Evolutionary conservation across 2,888 invertebrate genomes (phyloP), one percentile per base, ranked within the genome.

Genomic region (Anodontia alba): DNA sequence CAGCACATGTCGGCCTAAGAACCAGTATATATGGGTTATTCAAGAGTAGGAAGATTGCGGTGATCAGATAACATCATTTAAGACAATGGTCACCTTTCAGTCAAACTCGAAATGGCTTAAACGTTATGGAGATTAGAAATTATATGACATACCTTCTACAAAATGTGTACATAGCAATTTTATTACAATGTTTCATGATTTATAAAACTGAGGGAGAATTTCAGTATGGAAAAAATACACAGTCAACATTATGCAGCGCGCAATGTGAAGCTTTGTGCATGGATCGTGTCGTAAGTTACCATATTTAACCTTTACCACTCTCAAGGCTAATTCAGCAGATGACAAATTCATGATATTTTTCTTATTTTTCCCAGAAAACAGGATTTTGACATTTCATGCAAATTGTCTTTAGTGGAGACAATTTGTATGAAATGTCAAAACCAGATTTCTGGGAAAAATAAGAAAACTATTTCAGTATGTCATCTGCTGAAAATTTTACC

Each of bases 241-340:
- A 82, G 36, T 62, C 51, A 43, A 76, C 73, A 2, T 57, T 90
- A 26, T 89, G 89, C 79, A 77, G 54, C 10, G 88, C 87, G 0
- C 90, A 90, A 70, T 90, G 89, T 74, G 87, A 86, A 69, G 87
- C 89, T 0, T 71, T 88, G 8, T 88, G 88, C 70, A 73, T 83
- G 26, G 88, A 88, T 49, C 68, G 81, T 76, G 84, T 77, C 86
- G 90, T 90, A 84, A 85, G 70, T 73, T 36, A 69, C 33, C 68
- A 68, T 42, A n/a, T n/a, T n/a, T n/a, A n/a, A n/a, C n/a, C n/a
- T n/a, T n/a, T n/a, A n/a, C n/a, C n/a, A n/a, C n/a, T n/a, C n/a
- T n/a, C n/a, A n/a, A n/a, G n/a, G n/a, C n/a, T n/a, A n/a, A n/a
- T n/a, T n/a, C n/a, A n/a, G n/a, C n/a, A n/a, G n/a, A n/a, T n/a